These are phyloP conservation scores for Cacoxenus indagator DNA, from an alignment of 2,888 invertebrate species.

Conservation along the genomic window DNA sequence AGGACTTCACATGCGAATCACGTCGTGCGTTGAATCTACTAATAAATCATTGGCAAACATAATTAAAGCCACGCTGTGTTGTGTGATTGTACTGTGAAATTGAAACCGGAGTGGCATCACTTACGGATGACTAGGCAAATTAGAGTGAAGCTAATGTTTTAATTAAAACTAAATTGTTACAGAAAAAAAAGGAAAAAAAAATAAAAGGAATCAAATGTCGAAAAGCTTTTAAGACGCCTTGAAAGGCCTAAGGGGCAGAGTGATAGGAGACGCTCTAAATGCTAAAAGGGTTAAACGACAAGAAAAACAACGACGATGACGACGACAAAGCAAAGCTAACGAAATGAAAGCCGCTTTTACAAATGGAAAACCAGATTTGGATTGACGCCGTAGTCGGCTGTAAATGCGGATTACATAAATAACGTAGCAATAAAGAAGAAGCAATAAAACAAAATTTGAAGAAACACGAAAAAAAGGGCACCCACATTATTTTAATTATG, in stretches of 20 bases:
- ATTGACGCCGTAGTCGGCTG: neutral
- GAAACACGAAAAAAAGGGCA: neutral
- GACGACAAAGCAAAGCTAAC: neutral
- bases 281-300: too few relatives aligned
- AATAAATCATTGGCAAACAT: neutral
- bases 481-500: constrained; percentile 30
- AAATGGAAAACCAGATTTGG: constrained; percentile 5
- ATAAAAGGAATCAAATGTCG: neutral
- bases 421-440: neutral
- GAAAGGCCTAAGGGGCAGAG: too few relatives aligned
- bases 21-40: constrained; percentile 32
- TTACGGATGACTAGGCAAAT: constrained; percentile 14
- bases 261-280: too few relatives aligned
- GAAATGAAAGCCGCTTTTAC: constrained; percentile 4
- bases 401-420: constrained; percentile 21
- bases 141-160: constrained; percentile 43
- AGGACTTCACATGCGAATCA: constrained; percentile 38
- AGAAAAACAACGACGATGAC: neutral
- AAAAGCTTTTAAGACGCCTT: too few relatives aligned
- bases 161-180: constrained; percentile 44
- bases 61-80: too few relatives aligned
- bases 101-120: neutral
- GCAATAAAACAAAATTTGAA: neutral
- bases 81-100: too few relatives aligned
- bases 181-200: neutral